phyloP scores from a whole-genome alignment of 2,113 vertebrate species.

The Tonatia bakeri region DNA sequence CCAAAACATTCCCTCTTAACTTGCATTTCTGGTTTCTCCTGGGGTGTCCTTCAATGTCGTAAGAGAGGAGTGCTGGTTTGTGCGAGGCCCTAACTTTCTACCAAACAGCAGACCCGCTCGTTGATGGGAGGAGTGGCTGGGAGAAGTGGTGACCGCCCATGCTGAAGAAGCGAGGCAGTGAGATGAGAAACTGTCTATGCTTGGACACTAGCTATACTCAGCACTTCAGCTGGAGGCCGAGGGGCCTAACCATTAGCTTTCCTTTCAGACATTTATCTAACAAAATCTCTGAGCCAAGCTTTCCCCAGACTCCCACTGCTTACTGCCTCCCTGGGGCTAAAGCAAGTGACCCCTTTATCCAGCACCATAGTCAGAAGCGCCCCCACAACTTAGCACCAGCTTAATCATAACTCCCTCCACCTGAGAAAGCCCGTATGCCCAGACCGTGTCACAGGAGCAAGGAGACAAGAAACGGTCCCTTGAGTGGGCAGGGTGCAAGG shows the following conservation, averaged over 20 bases:
- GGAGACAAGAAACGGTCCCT: neutral
- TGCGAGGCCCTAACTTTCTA: neutral
- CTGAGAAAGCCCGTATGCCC: neutral
- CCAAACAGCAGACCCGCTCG: neutral
- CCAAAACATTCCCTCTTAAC: neutral
- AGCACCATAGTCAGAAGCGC: neutral
- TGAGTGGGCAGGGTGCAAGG: neutral
- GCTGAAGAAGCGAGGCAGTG: neutral
- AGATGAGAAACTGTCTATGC: neutral
- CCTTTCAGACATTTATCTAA: neutral
- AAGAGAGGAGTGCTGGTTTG: neutral
- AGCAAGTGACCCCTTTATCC: neutral
- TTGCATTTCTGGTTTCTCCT: neutral
- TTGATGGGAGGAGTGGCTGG: neutral
- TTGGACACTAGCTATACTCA: neutral
- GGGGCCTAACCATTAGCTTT: neutral
- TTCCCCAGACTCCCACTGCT: neutral
- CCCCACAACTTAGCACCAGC: neutral
- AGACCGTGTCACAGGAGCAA: neutral
- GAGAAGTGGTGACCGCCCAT: neutral
- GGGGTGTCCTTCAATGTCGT: neutral
- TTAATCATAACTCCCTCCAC: neutral
- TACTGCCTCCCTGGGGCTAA: neutral
- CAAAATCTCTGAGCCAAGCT: neutral
- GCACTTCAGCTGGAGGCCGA: neutral